Conservation (phyloP, 2,888 invertebrate species). For the Glaucopsyche alexis region DNA sequence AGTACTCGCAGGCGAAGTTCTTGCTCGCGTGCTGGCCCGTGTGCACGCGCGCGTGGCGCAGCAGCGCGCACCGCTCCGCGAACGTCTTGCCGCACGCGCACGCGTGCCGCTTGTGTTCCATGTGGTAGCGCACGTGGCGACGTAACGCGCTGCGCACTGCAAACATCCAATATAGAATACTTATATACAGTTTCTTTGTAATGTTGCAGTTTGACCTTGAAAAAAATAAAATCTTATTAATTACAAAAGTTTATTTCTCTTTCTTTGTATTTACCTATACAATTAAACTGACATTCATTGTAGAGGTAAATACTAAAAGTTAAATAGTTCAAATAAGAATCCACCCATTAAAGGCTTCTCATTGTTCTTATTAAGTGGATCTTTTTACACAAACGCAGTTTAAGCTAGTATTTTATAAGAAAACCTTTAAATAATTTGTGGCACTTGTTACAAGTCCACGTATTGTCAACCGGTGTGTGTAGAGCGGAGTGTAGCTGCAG, state of each 20-base stretch:
- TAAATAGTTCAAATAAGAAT: no score
- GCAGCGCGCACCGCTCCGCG: slow-evolving; percentile 74
- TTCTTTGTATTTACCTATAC: no score
- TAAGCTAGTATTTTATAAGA: background rate
- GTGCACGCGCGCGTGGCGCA: slow-evolving; percentile 75
- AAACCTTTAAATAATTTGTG: slow-evolving; percentile 72
- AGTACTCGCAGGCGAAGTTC: slow-evolving; percentile 68
- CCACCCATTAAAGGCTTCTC: no score
- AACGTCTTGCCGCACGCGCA: slow-evolving; percentile 77
- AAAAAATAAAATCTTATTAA: no score
- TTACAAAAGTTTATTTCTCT: no score
- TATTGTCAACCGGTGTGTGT: slow-evolving; percentile 54
- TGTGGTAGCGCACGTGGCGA: slow-evolving; percentile 77
- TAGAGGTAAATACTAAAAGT: no score
- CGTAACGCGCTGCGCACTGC: slow-evolving; percentile 58
- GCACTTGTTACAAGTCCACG: slow-evolving; percentile 70
- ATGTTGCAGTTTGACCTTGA: no score
- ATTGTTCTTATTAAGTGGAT: no score
- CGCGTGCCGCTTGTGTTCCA: slow-evolving; percentile 70
- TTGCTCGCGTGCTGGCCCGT: slow-evolving; percentile 71
- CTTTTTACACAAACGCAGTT: no score
- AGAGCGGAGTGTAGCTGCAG: slow-evolving; percentile 69
- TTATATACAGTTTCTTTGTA: no score
- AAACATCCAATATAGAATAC: background rate
- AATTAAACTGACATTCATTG: no score